Evolutionary conservation across 2,113 vertebrate genomes (phyloP), one percentile per base, ranked within the genome.

Genomic region (Macquaria ambigua): DNA sequence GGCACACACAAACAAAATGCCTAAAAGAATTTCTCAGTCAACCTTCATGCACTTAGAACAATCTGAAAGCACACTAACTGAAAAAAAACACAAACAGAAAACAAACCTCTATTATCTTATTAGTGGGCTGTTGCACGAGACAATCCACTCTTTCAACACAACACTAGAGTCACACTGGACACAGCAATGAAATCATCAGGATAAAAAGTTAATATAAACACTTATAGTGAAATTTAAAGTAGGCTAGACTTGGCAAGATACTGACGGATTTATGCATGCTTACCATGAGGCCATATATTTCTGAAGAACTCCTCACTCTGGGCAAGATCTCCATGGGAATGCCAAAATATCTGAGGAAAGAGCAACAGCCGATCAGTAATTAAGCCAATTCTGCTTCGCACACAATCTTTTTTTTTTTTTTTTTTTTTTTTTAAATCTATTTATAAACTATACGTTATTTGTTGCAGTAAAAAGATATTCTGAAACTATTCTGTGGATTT

Each of bases 241-340:
- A n/a, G 48, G 52, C 5, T 23, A 6, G 25, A 39, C 1, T 66
- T 41, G 23, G 0, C 23, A 63, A 8, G 9, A 63, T 1, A 71
- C 0, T 7, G 15, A 37, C 0, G 11, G 18, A 25, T 31, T 9
- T 0, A 4, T 7, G 21, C 7, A 0, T 28, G 15, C 94, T 94
- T 95, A 99, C 98, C 97, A 99, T 97, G 81, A 97, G 77, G 25
- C 97, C 98, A 41, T 99, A 99, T 81, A 99, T 98, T 94, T 99
- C 98, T 62, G 98, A 99, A 50, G 97, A 98, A 86, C 98, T 98
- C 90, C 97, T 96, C 69, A 99, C 97, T 76, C 90, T 96, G 71
- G 98, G 98, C 82, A 99, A 93, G 91, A 99, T 97, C 91, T 96
- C 96, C 96, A 97, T 96, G 53, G 98, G 98, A 94, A 99, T 96